A percentile compares a stretch with the other conserved stretches of the same genome.
Conservation (phyloP, 2,888 invertebrate genomes). For the Cephus spinipes region DNA sequence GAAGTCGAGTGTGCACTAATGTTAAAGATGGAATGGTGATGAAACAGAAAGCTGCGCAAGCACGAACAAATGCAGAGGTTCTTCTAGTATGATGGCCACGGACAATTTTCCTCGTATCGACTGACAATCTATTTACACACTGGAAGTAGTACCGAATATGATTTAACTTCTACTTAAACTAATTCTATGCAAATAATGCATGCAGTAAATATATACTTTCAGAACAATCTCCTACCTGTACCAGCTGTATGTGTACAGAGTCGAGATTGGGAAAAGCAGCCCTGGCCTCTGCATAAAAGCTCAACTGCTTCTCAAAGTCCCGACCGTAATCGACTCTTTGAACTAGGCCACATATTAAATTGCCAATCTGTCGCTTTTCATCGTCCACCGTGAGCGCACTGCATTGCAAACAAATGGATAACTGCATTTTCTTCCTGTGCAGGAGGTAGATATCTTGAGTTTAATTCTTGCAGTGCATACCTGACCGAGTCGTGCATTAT, state of each 20-base stretch:
- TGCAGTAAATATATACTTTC: conserved; percentile 11
- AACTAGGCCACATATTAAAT: conserved; percentile 84
- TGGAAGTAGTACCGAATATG: conserved; percentile 58
- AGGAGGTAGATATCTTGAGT: background rate
- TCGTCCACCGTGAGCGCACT: conserved; percentile 93
- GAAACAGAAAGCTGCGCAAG: conserved; percentile 95
- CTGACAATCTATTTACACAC: conserved; percentile 85
- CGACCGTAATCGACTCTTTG: conserved; percentile 84
- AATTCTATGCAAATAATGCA: conserved; percentile 4
- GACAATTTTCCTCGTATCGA: conserved; percentile 76
- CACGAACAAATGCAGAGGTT: conserved; percentile 88
- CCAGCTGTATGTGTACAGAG: conserved; percentile 84
- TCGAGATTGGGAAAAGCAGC: conserved; percentile 93
- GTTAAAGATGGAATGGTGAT: conserved; percentile 97
- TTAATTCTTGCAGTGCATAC: conserved; percentile 68
- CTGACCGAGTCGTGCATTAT: conserved; percentile 94
- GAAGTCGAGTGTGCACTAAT: conserved; percentile 81
- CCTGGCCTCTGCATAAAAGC: conserved; percentile 93
- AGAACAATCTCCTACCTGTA: conserved; percentile 74
- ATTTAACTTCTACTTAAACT: background rate
- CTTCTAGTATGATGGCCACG: conserved; percentile 82
- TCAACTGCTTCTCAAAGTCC: conserved; percentile 91
- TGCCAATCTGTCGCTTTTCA: conserved; percentile 87
- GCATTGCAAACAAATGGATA: conserved; percentile 15
- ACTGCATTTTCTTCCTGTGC: background rate